Evolutionary conservation across 2,113 vertebrate species (phyloP).

Genomic region (Pachypanchax playfairii): DNA sequence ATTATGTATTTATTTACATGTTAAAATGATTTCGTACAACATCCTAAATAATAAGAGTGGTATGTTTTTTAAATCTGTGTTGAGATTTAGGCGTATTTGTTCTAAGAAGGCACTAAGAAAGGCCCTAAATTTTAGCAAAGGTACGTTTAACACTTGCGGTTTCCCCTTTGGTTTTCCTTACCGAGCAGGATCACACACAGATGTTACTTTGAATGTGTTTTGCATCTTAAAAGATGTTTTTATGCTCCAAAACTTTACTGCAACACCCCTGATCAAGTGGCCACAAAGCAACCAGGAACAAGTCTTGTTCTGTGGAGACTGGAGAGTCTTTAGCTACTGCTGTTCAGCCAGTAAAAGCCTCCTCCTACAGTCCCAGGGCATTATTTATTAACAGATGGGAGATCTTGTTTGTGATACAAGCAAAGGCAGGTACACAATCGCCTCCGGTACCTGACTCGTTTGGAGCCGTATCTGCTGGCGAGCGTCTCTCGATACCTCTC

Average conservation of each 20-base stretch:
- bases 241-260: slow-evolving; percentile 35
- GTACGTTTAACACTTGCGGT: slow-evolving; percentile 3
- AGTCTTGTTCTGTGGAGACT: slow-evolving; percentile 20
- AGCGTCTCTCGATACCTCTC: slow-evolving; percentile 22
- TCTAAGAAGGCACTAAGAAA: slow-evolving; percentile 53
- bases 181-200: slow-evolving; percentile 22
- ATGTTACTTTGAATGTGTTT: slow-evolving; percentile 25
- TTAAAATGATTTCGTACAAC: background rate
- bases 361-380: slow-evolving; percentile 10
- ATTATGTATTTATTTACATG: background rate
- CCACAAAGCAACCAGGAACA: slow-evolving; percentile 20
- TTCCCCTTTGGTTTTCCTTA: slow-evolving; percentile 7
- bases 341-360: slow-evolving; percentile 24
- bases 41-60: background rate
- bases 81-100: slow-evolving; percentile 1
- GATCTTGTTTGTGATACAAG: slow-evolving; percentile 23
- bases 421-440: slow-evolving; percentile 15
- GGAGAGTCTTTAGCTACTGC: slow-evolving; percentile 27
- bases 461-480: slow-evolving; percentile 38
- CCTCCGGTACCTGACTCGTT: slow-evolving; percentile 37
- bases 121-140: slow-evolving; percentile 25
- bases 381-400: slow-evolving; percentile 24
- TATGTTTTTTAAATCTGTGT: background rate
- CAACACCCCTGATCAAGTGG: slow-evolving; percentile 42
- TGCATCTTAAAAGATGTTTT: slow-evolving; percentile 33